Conservation (phyloP, 2,113 vertebrate species). For the Accipiter cooperii region DNA sequence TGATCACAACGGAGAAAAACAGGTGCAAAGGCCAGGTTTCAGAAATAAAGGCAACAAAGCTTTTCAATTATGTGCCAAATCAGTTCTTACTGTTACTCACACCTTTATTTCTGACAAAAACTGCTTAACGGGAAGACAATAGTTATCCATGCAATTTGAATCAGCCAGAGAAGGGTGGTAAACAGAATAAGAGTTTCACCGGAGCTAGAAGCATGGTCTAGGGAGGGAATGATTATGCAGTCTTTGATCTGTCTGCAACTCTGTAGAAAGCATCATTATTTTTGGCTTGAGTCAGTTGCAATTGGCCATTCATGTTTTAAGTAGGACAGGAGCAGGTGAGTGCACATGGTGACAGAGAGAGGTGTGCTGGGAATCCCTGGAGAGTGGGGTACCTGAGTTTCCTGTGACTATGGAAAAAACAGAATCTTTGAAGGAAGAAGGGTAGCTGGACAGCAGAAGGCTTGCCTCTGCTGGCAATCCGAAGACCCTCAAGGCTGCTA, state of each 20-base stretch:
- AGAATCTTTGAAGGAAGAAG: not conserved
- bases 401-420: not conserved
- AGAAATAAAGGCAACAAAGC: conserved; percentile 16
- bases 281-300: conserved; percentile 43
- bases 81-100: not conserved
- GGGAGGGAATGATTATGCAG: not conserved
- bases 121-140: not conserved
- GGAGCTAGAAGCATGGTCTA: not conserved
- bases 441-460: not conserved
- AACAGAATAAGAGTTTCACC: not conserved
- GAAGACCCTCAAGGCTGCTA: not conserved
- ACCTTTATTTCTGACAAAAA: not conserved
- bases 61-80: not conserved
- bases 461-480: not conserved
- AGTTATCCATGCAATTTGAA: not conserved
- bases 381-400: conserved; percentile 64
- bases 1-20: not conserved
- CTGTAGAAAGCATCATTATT: not conserved
- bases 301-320: not conserved
- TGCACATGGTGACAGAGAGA: not conserved
- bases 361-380: not conserved
- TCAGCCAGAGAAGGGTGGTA: not conserved
- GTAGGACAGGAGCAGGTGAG: not conserved
- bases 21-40: not conserved
- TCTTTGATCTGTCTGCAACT: not conserved